phyloP scores from a whole-genome alignment of 2,113 vertebrate species.

The Eulemur rufifrons region DNA sequence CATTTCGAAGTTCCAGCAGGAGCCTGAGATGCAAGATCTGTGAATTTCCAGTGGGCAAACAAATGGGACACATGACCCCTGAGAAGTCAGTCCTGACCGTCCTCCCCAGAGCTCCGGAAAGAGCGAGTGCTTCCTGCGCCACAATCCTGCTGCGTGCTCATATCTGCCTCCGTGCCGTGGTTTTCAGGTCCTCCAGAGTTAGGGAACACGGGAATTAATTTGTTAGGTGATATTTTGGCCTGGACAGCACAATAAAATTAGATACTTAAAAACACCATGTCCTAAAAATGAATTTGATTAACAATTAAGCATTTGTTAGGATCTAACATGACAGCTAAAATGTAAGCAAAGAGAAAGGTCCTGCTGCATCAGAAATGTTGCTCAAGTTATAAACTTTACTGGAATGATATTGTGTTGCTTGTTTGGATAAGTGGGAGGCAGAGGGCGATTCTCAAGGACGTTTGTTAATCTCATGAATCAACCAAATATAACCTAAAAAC shows the following conservation, averaged over 20 bases:
- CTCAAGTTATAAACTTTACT: background rate
- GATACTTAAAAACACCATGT: background rate
- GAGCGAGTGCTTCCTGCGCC: background rate
- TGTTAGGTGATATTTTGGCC: background rate
- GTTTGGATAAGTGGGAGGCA: background rate
- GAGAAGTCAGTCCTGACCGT: background rate
- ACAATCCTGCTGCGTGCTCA: background rate
- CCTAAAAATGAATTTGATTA: background rate
- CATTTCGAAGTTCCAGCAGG: background rate
- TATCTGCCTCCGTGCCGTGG: background rate
- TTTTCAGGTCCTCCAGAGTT: background rate
- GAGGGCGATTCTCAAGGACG: background rate
- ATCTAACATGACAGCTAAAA: background rate
- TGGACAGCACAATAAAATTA: background rate
- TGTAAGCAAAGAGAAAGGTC: background rate
- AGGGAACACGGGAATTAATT: background rate
- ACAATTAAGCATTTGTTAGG: background rate
- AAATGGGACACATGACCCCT: background rate
- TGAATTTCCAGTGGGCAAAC: background rate
- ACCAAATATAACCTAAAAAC: background rate
- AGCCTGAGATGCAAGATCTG: background rate
- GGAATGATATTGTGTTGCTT: background rate
- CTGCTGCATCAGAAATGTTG: background rate
- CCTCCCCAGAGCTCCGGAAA: background rate
- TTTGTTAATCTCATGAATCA: background rate